Percentiles rank a stretch among this genome's conserved stretches.
phyloP scores from a whole-genome alignment of 2,888 invertebrate genomes.

The Esperia sulphurella region DNA sequence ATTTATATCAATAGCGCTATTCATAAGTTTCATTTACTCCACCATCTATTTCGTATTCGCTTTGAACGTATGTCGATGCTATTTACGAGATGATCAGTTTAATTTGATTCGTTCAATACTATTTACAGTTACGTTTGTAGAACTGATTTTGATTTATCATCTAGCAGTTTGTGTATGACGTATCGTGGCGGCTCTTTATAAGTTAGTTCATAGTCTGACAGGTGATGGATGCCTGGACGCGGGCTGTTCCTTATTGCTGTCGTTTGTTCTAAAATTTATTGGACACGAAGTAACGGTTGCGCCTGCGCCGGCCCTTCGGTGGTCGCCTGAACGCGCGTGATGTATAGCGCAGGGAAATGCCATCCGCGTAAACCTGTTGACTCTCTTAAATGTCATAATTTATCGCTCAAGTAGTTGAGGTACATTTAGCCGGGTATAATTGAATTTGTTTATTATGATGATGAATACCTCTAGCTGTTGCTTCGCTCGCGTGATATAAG shows the following conservation, averaged over 20 bases:
- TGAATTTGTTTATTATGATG: conserved; percentile 30
- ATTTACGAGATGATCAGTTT: conserved; percentile 45
- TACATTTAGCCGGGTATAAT: conserved; percentile 32
- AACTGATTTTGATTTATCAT: conserved; percentile 61
- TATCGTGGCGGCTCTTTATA: conserved; percentile 45
- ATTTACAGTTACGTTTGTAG: conserved; percentile 29
- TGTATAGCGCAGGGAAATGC: conserved; percentile 49
- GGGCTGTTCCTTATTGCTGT: conserved; percentile 63
- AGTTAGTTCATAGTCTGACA: conserved; percentile 45
- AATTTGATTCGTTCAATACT: conserved; percentile 41
- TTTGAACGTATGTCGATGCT: conserved; percentile 54
- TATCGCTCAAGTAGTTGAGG: conserved; percentile 37
- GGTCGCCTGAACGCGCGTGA: conserved; percentile 42
- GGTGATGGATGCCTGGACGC: conserved; percentile 62
- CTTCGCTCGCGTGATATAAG: too few relatives aligned
- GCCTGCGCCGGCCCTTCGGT: conserved; percentile 39
- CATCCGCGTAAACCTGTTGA: conserved; percentile 51
- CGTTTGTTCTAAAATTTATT: conserved; percentile 72
- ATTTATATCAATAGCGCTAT: conserved; percentile 47
- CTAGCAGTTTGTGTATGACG: conserved; percentile 42
- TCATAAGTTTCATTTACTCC: conserved; percentile 38
- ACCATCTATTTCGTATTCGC: conserved; percentile 37
- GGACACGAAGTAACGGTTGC: conserved; percentile 70
- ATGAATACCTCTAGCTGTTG: too few relatives aligned
- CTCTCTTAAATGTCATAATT: conserved; percentile 51